Evolutionary conservation across 1,140 invertebrate genomes (phyloP), one percentile per base, ranked within the genome.

Genomic region (Ganaspis sp.): DNA sequence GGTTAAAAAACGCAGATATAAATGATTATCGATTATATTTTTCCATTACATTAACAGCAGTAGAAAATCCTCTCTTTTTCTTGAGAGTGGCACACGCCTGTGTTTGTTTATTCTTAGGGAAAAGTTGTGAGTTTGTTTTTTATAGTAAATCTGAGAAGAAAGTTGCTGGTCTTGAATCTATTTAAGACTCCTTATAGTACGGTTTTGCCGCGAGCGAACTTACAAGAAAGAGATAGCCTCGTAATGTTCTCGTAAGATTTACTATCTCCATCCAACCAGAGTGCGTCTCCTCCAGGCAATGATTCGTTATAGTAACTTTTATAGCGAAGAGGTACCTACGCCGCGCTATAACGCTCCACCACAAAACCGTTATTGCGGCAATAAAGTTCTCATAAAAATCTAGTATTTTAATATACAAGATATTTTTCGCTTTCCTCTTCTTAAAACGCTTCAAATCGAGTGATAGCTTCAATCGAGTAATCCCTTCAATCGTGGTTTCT

Each of bases 281-380:
- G 58, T 64, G 58, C 26, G 58, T 64, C 58, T 64, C 58, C 58
- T 64, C 26, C 58, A 64, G 58, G 58, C 58, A 34, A 64, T 64
- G 58, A 64, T 64, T 64, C 58, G 58, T 64, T 64, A 64, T 34
- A 64, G 58, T 64, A 64, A 64, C 58, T 64, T 64, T 64, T 64
- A 64, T 64, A 64, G 58, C 58, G 23, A 64, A 64, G 54, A n/a
- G 26, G 58, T 64, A 64, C 58, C 26, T 29, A 64, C 58, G 12
- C 58, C 26, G 58, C 23, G 58, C 58, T 64, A 34, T 64, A 64
- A 34, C 23, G 26, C 58, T 64, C 26, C 29, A 64, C 58, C 23
- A 64, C 58, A 64, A 64, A 64, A 64, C 58, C 58, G 58, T 64
- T 64, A 64, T 64, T 64, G 23, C 58, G 23, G 26, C 58, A 64